Base-by-base conservation (phyloP, 1,140 invertebrate genomes). In the Drosophila quadrilineata region DNA sequence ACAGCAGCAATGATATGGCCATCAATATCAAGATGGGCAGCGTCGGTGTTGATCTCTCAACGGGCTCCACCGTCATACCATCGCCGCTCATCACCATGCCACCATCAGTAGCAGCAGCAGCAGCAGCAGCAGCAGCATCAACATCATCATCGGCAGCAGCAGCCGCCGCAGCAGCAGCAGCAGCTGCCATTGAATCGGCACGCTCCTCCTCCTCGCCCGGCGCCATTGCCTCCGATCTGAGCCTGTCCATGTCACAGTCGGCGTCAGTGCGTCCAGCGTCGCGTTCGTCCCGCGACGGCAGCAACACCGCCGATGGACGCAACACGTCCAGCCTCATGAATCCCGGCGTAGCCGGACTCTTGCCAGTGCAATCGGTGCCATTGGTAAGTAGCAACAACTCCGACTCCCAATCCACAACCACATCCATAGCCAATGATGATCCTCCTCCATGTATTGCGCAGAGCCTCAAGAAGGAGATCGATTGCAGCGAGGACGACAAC, bases 391-490 rank as follows among this genome's bases (percentile, higher is more conserved):
- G n/a, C n/a, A n/a, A n/a, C n/a, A n/a, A n/a, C 3, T 16, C n/a
- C 6, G 10, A n/a, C n/a, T n/a, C n/a, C n/a, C n/a, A n/a, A n/a
- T n/a, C n/a, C n/a, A n/a, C n/a, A n/a, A n/a, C n/a, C n/a, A n/a
- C n/a, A n/a, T n/a, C n/a, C n/a, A n/a, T n/a, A n/a, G n/a, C n/a
- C n/a, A n/a, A n/a, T n/a, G n/a, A n/a, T n/a, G n/a, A n/a, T n/a
- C n/a, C n/a, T n/a, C n/a, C n/a, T 28, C 9, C 2, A 2, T 28
- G 1, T 28, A 1, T 10, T 21, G 91, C 92, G 35, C 92, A 96
- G 95, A 96, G 95, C 33, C 90, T 96, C 76, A 96, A 96, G 89
- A 96, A 96, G 91, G 95, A 96, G 92, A 93, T 95, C 71, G 95
- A 96, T 87, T 96, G 95, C 89, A 92, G 93, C 77, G 92, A 91